Conservation (phyloP, 64 coral and sea anemone species). For the Pocillopora verrucosa region DNA sequence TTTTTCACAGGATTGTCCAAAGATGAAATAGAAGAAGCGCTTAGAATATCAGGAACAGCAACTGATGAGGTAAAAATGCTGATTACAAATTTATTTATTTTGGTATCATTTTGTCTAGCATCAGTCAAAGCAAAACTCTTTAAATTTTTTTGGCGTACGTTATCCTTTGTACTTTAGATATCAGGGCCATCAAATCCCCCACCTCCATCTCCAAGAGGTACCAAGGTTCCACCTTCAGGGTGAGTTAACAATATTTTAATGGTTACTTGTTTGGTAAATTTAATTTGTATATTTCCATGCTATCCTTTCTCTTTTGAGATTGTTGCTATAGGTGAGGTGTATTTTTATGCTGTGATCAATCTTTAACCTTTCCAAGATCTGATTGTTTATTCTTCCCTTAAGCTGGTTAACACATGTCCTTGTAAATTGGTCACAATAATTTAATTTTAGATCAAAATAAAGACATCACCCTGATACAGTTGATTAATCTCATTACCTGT, state of each 20-base stretch:
- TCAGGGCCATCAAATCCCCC: background rate
- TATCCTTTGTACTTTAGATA: background rate
- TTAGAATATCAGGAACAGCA: conserved; percentile 76
- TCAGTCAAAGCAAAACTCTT: background rate
- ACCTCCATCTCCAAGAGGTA: background rate
- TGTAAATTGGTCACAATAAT: no score
- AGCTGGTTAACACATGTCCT: no score
- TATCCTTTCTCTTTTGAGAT: background rate
- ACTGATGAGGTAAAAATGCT: conserved; percentile 49
- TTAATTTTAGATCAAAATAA: no score
- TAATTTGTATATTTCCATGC: background rate
- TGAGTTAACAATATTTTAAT: background rate
- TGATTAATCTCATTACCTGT: no score
- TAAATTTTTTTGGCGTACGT: background rate
- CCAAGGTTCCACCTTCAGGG: background rate
- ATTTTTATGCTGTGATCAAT: no score
- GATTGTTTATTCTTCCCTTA: no score
- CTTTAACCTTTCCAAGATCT: no score
- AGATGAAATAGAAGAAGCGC: conserved; percentile 86
- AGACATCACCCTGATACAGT: no score
- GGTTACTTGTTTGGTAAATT: background rate
- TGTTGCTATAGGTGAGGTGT: no score
- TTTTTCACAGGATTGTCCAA: conserved; percentile 50
- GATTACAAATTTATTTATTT: background rate
- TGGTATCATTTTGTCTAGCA: no score